phyloP scores from a whole-genome alignment of 2,113 vertebrate genomes.

The Lagopus muta region DNA sequence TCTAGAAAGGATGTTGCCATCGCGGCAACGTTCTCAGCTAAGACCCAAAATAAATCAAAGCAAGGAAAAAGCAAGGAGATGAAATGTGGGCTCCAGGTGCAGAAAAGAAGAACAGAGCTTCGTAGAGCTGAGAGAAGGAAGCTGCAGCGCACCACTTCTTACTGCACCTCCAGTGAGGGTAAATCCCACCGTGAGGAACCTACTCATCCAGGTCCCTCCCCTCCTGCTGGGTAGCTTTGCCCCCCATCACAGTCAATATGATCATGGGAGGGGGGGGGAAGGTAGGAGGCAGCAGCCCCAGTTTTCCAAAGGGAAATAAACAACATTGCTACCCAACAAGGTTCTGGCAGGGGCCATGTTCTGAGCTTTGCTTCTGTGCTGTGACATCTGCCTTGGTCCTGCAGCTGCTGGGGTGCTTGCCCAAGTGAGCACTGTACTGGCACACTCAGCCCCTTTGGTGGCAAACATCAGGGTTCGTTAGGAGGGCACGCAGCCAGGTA shows the following conservation, averaged over 20 bases:
- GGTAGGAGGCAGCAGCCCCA: neutral
- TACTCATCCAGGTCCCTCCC: neutral
- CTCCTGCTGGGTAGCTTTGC: neutral
- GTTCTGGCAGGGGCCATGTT: fast-evolving
- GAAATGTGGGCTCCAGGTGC: fast-evolving
- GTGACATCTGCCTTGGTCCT: fast-evolving
- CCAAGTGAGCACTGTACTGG: fast-evolving
- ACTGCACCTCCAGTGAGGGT: fast-evolving
- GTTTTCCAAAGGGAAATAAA: fast-evolving
- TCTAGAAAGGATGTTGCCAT: fast-evolving
- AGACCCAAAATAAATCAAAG: neutral
- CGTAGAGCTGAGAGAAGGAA: fast-evolving
- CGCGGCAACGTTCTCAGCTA: neutral
- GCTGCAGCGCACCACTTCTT: neutral
- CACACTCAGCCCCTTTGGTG: neutral
- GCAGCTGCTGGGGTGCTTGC: neutral
- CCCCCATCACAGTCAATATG: fast-evolving
- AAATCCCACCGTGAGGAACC: fast-evolving
- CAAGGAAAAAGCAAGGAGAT: neutral
- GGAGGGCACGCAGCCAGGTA: fast-evolving
- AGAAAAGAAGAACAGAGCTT: fast-evolving
- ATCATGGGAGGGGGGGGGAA: fast-evolving
- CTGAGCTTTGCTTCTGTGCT: neutral
- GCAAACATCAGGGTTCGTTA: neutral
- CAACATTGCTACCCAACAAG: fast-evolving